Base-by-base conservation (phyloP, 1,140 invertebrate species). In the Panagrolaimus sp. region DNA sequence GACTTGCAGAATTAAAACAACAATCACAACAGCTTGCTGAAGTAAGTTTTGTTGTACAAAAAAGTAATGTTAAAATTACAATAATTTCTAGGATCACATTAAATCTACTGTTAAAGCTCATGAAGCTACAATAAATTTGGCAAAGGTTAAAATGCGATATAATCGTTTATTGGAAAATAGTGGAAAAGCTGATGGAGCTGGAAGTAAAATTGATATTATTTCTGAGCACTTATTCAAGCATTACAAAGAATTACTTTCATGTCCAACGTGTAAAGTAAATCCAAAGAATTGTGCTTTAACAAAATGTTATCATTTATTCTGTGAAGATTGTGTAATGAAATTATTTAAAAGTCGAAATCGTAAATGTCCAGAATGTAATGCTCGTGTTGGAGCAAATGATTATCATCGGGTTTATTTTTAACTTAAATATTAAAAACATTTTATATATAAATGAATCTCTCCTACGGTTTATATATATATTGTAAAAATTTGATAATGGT, bases 231-330 rank as follows among this genome's bases (percentile, higher is more conserved):
- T 11, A n/a, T 25, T 27, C 8, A 57, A 25, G 4, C 8, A 23
- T 57, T 57, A 25, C 51, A 57, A 27, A 57, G 51, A 20, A 57
- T 57, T 57, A 38, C 14, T 57, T 27, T 25, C 27, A 11, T 57
- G 51, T 16, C 11, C 9, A 57, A 57, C 27, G 11, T 57, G 51
- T 13, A 57, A 57, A 20, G 20, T n/a, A 13, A 20, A 20, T 16
- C 51, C 51, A 25, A 27, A 25, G 20, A 27, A 57, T 57, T 20
- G 20, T 57, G 51, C 20, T 16, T 16, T 57, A 11, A 57, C 20
- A 20, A 57, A 57, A 20, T 57, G 51, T 8, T 57, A 25, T 20
- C 51, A 57, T 27, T 16, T 57, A 11, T 57, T 25, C 8, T 57
- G 51, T 13, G 9, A 27, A 11, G 51, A 57, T 57, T 57, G 51